Evolutionary conservation across 92 coral and sea anemone genomes (phyloP).

Genomic region (Plumapathes pennacea): DNA sequence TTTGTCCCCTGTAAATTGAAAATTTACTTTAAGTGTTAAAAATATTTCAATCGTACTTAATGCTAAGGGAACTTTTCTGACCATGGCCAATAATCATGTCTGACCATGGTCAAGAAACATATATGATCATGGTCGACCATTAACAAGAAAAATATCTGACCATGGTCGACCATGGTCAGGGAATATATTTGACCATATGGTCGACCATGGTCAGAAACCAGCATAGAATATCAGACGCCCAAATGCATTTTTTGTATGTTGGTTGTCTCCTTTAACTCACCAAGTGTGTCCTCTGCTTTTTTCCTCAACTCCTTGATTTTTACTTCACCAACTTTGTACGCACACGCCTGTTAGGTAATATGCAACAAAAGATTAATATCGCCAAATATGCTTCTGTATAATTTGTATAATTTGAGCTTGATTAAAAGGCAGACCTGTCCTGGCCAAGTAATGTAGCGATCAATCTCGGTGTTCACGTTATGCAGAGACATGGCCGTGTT

Average conservation of each 20-base stretch:
- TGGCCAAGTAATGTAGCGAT: constrained; percentile 95
- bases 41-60: too few species aligned
- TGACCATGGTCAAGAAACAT: too few species aligned
- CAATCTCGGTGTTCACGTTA: constrained; percentile 76
- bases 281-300: constrained; percentile 69
- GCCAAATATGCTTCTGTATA: background rate
- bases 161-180: too few species aligned
- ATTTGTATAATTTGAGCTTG: background rate
- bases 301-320: constrained; percentile 83
- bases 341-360: constrained; percentile 68
- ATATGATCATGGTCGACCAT: background rate
- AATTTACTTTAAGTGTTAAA: too few species aligned
- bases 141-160: background rate
- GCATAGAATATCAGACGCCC: too few species aligned
- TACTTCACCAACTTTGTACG: constrained; percentile 94
- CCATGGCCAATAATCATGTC: too few species aligned
- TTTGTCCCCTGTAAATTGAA: constrained; percentile 54
- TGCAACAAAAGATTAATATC: background rate
- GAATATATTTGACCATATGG: too few species aligned
- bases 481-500: constrained; percentile 80
- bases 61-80: too few species aligned
- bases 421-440: constrained; percentile 68
- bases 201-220: too few species aligned
- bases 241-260: too few species aligned
- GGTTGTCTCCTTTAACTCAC: too few species aligned